These are phyloP conservation scores for Pangasius macronema DNA, from an alignment of 2,797 vertebrate genomes.

Conservation along the genomic window DNA sequence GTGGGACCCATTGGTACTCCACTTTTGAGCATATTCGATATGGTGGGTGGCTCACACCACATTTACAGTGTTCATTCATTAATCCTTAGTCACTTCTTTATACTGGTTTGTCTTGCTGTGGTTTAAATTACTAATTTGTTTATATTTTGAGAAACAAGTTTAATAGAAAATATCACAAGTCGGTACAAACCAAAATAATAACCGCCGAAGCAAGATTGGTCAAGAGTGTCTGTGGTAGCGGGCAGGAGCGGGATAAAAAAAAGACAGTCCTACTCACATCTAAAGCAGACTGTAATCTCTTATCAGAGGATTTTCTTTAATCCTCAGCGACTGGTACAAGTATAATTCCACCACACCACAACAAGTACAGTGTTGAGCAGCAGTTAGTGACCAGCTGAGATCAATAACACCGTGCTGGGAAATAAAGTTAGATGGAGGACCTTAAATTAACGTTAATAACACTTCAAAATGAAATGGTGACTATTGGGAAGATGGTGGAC, in stretches of 20 bases:
- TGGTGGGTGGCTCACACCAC: not conserved
- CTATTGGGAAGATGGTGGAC: not conserved
- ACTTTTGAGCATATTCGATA: not conserved
- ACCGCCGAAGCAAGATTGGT: not conserved
- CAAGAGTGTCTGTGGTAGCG: not conserved
- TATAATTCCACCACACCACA: too few species aligned
- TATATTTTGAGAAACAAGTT: not conserved
- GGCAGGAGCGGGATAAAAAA: not conserved
- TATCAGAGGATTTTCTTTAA: too few species aligned
- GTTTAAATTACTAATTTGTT: not conserved
- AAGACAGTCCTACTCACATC: not conserved
- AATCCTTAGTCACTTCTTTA: not conserved
- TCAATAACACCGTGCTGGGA: too few species aligned
- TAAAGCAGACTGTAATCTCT: not conserved
- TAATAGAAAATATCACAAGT: not conserved
- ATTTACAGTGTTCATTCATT: not conserved
- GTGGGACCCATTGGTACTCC: not conserved
- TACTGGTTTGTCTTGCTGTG: not conserved
- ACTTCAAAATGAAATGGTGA: not conserved
- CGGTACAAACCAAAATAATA: not conserved
- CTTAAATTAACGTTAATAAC: not conserved
- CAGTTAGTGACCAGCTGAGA: too few species aligned
- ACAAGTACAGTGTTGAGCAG: too few species aligned
- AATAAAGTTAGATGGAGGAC: not conserved
- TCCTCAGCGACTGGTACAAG: not conserved